Conservation (phyloP, 2,888 invertebrate genomes). For the Meganola albula region DNA sequence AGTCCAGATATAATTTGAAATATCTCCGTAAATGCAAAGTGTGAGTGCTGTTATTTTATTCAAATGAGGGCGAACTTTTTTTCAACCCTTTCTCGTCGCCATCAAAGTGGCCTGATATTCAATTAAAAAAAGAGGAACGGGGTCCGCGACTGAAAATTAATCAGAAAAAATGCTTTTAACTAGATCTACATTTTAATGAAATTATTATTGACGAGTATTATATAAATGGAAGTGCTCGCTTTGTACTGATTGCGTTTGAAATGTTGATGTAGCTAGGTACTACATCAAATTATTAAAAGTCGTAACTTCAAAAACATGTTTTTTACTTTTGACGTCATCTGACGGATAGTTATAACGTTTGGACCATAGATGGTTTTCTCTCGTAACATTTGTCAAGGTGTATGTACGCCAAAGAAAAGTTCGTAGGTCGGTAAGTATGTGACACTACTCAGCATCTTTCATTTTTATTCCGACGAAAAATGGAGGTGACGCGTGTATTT, state of each 20-base stretch:
- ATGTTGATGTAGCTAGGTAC: no score
- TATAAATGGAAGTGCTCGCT: conserved; percentile 56
- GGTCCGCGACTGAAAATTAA: conserved; percentile 75
- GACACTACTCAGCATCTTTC: no score
- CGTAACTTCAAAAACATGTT: no score
- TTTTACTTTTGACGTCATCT: no score
- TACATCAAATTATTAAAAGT: no score
- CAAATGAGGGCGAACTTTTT: conserved; percentile 77
- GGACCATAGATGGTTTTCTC: no score
- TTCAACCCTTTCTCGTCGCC: conserved; percentile 73
- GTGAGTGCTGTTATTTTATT: conserved; percentile 78
- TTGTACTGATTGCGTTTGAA: conserved; percentile 59
- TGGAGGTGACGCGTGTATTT: no score
- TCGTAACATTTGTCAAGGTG: no score
- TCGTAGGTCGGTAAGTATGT: no score
- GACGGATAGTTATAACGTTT: no score
- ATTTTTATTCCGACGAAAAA: no score
- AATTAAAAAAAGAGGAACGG: conserved; percentile 75
- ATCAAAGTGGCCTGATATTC: conserved; percentile 79
- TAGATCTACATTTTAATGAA: conserved; percentile 79
- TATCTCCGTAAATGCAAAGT: conserved; percentile 78
- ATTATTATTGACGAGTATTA: conserved; percentile 77
- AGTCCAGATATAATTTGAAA: conserved; percentile 78
- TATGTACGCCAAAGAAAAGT: no score
- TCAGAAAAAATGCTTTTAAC: conserved; percentile 79